Percentiles rank a stretch among this genome's conserved stretches.
phyloP scores from a whole-genome alignment of 1,140 invertebrate species.

The Lucilia sericata region DNA sequence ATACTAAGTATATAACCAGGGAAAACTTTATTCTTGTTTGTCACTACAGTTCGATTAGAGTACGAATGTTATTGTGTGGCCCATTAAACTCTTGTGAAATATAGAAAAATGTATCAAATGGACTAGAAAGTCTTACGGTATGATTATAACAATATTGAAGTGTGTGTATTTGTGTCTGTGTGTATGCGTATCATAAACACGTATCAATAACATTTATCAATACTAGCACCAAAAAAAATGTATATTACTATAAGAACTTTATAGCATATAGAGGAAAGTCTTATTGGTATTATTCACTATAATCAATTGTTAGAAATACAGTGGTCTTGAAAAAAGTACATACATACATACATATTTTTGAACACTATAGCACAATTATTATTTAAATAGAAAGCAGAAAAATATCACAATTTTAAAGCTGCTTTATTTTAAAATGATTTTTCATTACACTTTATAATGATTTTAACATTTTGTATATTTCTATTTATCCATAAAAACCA shows the following conservation, averaged over 20 bases:
- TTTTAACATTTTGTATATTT: too few relatives aligned
- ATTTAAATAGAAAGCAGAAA: too few relatives aligned
- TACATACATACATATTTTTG: too few relatives aligned
- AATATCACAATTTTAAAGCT: too few relatives aligned
- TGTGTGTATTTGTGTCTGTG: neutral
- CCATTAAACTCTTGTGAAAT: constrained; percentile 15
- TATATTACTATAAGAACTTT: neutral
- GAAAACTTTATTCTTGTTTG: neutral
- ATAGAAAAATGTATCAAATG: constrained; percentile 31
- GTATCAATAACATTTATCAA: constrained; percentile 42
- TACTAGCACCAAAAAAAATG: neutral
- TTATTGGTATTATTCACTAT: neutral
- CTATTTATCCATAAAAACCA: too few relatives aligned
- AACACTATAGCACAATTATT: too few relatives aligned
- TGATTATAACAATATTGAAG: neutral
- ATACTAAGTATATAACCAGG: neutral
- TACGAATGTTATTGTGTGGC: neutral
- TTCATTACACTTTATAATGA: too few relatives aligned
- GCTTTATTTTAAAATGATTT: too few relatives aligned
- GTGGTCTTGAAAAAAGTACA: neutral
- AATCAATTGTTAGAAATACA: neutral
- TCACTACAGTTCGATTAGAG: neutral
- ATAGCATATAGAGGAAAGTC: neutral
- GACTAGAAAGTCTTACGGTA: neutral
- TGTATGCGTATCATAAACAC: constrained; percentile 31